Evolutionary conservation across 2,888 invertebrate species (phyloP), one percentile per base, ranked within the genome.

Genomic region (Cryptosula pallasiana): DNA sequence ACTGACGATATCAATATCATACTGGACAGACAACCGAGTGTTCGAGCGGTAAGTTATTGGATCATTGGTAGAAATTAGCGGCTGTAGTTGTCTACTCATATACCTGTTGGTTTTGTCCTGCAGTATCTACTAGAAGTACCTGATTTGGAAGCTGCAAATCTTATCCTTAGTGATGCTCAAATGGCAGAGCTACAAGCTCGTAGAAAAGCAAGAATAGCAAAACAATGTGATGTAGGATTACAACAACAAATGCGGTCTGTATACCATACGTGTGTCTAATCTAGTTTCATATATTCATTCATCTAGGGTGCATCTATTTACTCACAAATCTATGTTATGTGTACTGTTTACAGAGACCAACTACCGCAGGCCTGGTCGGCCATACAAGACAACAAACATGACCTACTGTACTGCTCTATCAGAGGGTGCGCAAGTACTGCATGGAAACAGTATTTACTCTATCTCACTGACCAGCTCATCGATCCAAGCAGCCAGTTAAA

Each of bases 1-100:
- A 57, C 3, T n/a, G 57, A 57, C 5, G 57, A 57, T n/a, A 5
- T 57, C 5, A 25, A 25, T 13, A 25, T 25, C 25, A 25, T 57
- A 63, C 63, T 32, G 34, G 32, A 63, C 25, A 32, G 63, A n/a
- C 27, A 63, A 34, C 32, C 63, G 27, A n/a, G 34, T 63, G n/a
- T 63, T 13, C 25, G 32, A 63, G 63, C 63, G 13, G 63, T 63
- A 63, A 55, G 55, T 55, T 23, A 16, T 13, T 13, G n/a, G n/a
- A n/a, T n/a, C n/a, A n/a, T n/a, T n/a, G n/a, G n/a, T n/a, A n/a
- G n/a, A n/a, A n/a, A n/a, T n/a, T n/a, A n/a, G n/a, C n/a, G n/a
- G n/a, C n/a, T n/a, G n/a, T n/a, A n/a, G n/a, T n/a, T n/a, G n/a
- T n/a, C n/a, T n/a, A n/a, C n/a, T n/a, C n/a, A n/a, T n/a, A n/a